A percentile compares a stretch with the other conserved stretches of the same genome.
phyloP scores from a whole-genome alignment of 1,140 invertebrate species.

The Aphaenogaster ashmeadi region DNA sequence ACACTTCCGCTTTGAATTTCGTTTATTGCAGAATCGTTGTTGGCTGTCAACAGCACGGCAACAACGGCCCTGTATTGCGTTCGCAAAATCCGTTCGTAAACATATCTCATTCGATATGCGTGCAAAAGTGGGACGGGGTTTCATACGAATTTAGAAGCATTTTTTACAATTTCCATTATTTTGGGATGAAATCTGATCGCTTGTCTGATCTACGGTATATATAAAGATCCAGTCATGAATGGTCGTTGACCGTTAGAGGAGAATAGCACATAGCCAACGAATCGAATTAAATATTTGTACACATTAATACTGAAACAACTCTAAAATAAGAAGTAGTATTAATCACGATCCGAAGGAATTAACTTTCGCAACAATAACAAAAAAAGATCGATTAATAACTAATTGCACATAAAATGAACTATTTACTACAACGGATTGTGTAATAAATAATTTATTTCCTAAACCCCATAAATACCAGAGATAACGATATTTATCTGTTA shows the following conservation, averaged over 20 bases:
- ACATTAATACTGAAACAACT: neutral
- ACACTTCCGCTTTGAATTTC: slow-evolving; percentile 30
- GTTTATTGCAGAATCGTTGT: slow-evolving; percentile 33
- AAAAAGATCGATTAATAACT: neutral
- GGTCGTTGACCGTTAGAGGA: too few species aligned
- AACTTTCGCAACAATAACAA: neutral
- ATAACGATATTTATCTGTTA: too few species aligned
- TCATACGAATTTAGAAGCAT: neutral
- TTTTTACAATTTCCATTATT: neutral
- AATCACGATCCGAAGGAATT: neutral
- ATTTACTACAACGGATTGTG: neutral
- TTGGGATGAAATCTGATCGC: neutral
- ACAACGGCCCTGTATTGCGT: neutral
- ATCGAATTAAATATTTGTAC: too few species aligned
- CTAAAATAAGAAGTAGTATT: neutral
- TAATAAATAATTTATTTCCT: neutral
- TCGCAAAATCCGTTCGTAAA: slow-evolving; percentile 32
- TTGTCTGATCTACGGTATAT: neutral
- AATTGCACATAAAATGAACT: neutral
- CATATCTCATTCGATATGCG: slow-evolving; percentile 28
- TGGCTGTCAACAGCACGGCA: slow-evolving; percentile 14
- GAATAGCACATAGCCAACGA: too few species aligned
- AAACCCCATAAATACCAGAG: neutral
- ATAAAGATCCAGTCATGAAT: neutral
- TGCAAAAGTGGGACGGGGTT: neutral